phyloP scores from a whole-genome alignment of 2,797 vertebrate species.

The Miichthys miiuy region DNA sequence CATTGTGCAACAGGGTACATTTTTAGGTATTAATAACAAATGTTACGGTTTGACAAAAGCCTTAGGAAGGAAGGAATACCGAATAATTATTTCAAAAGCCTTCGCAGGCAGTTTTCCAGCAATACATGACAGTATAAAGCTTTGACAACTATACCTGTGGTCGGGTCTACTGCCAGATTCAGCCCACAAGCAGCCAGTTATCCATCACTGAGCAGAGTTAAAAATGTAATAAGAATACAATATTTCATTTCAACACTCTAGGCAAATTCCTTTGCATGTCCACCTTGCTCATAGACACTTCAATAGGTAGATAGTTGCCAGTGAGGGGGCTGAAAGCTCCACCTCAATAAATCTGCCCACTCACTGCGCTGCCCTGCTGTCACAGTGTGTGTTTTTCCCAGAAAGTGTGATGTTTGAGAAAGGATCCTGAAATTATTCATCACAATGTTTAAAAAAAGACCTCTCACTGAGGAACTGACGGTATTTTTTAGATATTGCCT shows the following conservation, averaged over 20 bases:
- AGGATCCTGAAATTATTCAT: neutral
- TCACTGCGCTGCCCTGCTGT: neutral
- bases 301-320: neutral
- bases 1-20: slow-evolving; percentile 1
- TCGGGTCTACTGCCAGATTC: slow-evolving; percentile 28
- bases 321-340: neutral
- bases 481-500: neutral
- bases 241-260: neutral
- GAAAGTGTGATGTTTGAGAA: slow-evolving; percentile 17
- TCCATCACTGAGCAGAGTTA: slow-evolving; percentile 11
- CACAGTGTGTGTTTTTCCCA: neutral
- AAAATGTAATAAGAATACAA: slow-evolving; percentile 22
- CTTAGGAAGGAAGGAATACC: neutral
- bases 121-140: slow-evolving; percentile 8
- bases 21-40: slow-evolving; percentile 35
- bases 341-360: neutral
- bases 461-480: neutral
- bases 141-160: slow-evolving; percentile 21
- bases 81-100: slow-evolving; percentile 34
- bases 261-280: neutral
- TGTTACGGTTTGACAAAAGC: slow-evolving; percentile 8
- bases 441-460: neutral
- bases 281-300: neutral
- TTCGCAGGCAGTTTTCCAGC: slow-evolving; percentile 17
- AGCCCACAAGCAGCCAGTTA: slow-evolving; percentile 31